Base-by-base conservation (phyloP, 2,113 vertebrate species). In the Istiophorus platypterus region DNA sequence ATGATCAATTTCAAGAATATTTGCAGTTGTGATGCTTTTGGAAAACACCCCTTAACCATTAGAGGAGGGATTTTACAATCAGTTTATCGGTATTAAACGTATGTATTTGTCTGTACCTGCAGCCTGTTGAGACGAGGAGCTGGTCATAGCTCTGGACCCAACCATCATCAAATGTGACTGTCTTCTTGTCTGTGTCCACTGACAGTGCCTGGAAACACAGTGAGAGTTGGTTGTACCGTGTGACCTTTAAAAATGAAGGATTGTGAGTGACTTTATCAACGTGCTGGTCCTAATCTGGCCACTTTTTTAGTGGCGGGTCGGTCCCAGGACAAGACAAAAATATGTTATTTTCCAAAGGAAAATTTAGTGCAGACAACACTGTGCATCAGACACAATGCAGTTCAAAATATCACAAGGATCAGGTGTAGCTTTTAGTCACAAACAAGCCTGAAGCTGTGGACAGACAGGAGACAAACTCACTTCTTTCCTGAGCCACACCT, bases 51-150 rank as follows among this genome's bases (percentile, higher is more conserved):
- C 31, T 34, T 34, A 34, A 34, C 31, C 31, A 4, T 3, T 34
- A 34, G 31, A 34, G 6, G 31, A 34, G 3, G 31, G 31, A 34
- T 34, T 34, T 34, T 34, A 34, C 31, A 34, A 34, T 34, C 31
- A n/a, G n/a, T n/a, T n/a, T n/a, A n/a, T n/a, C n/a, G n/a, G n/a
- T n/a, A n/a, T n/a, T n/a, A n/a, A n/a, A n/a, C 22, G 9, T n/a
- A 3, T 52, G 7, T 52, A 24, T 72, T 24, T 68, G 24, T 68
- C 26, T 91, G 83, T 87, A 97, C 97, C 93, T 94, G 93, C 95
- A 95, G 74, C 97, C 97, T 0, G 96, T 96, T 20, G 96, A 95
- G 56, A 97, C 88, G 42, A 97, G 94, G 51, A 97, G 90, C 72
- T 94, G 94, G 14, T 96, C 80, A 14, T 97, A 97, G 12, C 70